These are phyloP conservation scores for Cheilosia urbana DNA, from an alignment of 2,888 invertebrate genomes.

Conservation along the genomic window DNA sequence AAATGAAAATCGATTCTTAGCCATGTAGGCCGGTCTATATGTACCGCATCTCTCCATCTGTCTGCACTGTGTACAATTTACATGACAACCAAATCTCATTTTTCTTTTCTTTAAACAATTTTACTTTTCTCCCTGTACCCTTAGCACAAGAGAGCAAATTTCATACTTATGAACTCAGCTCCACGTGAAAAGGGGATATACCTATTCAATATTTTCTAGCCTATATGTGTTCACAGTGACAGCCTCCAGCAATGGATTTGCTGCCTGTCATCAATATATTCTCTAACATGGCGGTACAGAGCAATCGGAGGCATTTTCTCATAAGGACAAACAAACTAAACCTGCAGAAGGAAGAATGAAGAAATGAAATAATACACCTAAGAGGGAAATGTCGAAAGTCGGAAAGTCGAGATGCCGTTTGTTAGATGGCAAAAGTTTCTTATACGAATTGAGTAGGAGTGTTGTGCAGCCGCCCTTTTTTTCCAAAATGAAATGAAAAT, in stretches of 20 bases:
- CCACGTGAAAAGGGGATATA: slow-evolving; percentile 37
- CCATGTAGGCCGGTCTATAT: too few relatives aligned
- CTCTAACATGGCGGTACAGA: background rate
- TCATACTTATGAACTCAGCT: slow-evolving; percentile 31
- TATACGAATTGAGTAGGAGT: slow-evolving; percentile 18
- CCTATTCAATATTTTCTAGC: slow-evolving; percentile 42
- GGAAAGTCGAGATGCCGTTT: slow-evolving; percentile 32
- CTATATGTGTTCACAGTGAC: slow-evolving; percentile 20
- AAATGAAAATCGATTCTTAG: too few relatives aligned
- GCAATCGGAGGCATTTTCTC: slow-evolving; percentile 28
- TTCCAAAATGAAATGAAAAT: slow-evolving; percentile 16
- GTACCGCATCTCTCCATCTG: too few relatives aligned
- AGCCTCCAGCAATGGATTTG: slow-evolving; percentile 39
- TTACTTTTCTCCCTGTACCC: too few relatives aligned
- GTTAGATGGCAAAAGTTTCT: slow-evolving; percentile 44
- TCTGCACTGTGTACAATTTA: too few relatives aligned
- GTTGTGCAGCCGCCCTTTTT: background rate
- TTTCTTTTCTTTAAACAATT: too few relatives aligned
- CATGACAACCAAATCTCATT: too few relatives aligned
- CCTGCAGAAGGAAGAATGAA: background rate
- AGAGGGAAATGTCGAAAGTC: slow-evolving; percentile 35
- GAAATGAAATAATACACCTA: background rate
- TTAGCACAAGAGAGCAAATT: background rate
- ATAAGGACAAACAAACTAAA: slow-evolving; percentile 4
- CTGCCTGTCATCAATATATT: slow-evolving; percentile 47